These are phyloP conservation scores for Lasioglossum albipes DNA, from an alignment of 1,140 invertebrate species.

Conservation along the genomic window DNA sequence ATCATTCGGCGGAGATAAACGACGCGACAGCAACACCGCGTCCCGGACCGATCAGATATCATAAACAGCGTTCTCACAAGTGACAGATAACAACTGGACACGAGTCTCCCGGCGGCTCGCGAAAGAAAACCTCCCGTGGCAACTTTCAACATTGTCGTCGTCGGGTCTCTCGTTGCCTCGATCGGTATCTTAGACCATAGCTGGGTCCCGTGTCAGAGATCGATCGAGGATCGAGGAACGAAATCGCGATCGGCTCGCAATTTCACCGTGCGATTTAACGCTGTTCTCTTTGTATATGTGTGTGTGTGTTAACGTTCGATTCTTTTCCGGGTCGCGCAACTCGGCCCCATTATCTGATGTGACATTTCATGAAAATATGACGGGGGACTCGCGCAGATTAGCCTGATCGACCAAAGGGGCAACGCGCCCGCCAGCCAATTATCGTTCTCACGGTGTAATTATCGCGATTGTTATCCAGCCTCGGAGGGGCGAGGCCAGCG, in stretches of 20 bases:
- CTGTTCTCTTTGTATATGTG: neutral
- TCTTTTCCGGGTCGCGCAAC: constrained; percentile 61
- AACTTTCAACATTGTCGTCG: constrained; percentile 47
- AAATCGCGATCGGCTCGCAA: constrained; percentile 24
- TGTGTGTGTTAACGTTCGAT: neutral
- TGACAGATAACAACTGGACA: constrained; percentile 39
- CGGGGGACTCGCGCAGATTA: constrained; percentile 61
- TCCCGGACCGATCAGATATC: constrained; percentile 36
- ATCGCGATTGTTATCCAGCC: constrained; percentile 72
- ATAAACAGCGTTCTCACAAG: constrained; percentile 32
- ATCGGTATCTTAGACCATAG: neutral
- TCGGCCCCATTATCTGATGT: constrained; percentile 68
- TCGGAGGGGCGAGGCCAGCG: constrained; percentile 43
- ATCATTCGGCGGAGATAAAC: constrained; percentile 37
- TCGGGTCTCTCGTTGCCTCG: neutral
- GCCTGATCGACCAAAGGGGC: constrained; percentile 52
- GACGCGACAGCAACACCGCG: constrained; percentile 35
- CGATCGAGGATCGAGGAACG: constrained; percentile 24
- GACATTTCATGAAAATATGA: constrained; percentile 76
- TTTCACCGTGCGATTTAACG: constrained; percentile 15
- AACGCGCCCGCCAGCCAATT: constrained; percentile 64
- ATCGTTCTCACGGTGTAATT: constrained; percentile 74
- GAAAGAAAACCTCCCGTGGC: constrained; percentile 21
- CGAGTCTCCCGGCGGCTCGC: constrained; percentile 16
- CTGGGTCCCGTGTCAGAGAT: neutral